A percentile compares a stretch with the other conserved stretches of the same genome.
phyloP scores from a whole-genome alignment of 2,888 invertebrate species.

The Cephus pygmeus region DNA sequence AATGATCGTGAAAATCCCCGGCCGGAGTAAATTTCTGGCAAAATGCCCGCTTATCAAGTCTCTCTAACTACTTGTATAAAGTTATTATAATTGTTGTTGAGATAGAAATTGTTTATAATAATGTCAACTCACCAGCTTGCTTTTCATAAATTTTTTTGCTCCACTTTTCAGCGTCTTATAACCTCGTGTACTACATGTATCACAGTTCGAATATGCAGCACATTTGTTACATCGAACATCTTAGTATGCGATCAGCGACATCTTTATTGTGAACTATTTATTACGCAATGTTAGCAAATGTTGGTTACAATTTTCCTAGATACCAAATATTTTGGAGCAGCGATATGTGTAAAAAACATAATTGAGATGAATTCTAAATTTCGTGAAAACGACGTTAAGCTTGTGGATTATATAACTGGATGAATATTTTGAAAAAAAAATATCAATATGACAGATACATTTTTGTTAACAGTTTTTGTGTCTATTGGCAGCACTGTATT shows the following conservation, averaged over 20 bases:
- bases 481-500: not conserved
- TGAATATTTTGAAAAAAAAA: not conserved
- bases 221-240: not conserved
- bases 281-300: not conserved
- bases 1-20: not conserved
- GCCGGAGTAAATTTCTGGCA: not conserved
- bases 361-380: not conserved
- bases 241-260: not conserved
- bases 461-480: not conserved
- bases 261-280: not conserved
- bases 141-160: not conserved
- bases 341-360: not conserved
- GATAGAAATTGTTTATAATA: not conserved
- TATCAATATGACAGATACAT: not conserved
- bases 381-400: not conserved
- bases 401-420: not conserved
- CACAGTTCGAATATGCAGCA: not conserved
- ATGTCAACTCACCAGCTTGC: not conserved
- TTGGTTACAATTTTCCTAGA: not conserved
- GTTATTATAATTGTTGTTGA: not conserved
- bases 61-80: not conserved
- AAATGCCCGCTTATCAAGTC: not conserved
- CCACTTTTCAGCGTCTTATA: not conserved
- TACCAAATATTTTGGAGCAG: not conserved
- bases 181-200: not conserved